These are phyloP conservation scores for Pseudocheirus occidentalis DNA, from an alignment of 2,797 vertebrate species.

Conservation along the genomic window DNA sequence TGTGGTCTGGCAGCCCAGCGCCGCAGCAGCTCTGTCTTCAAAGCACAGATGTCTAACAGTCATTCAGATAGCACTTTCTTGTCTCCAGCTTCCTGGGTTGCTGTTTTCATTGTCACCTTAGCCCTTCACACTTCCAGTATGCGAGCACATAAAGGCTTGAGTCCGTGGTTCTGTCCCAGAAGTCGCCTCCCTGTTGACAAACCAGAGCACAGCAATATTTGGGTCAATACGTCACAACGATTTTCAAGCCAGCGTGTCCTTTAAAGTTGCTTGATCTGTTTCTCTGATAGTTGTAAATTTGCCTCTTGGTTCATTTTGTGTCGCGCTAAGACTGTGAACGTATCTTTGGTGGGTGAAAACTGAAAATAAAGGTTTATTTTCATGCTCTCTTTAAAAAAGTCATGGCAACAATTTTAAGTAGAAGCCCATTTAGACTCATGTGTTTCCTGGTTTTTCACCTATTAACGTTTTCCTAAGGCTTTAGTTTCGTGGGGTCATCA, in stretches of 20 bases:
- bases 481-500: background rate
- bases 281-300: conserved; percentile 81
- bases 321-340: conserved; percentile 85
- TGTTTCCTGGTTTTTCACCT: conserved; percentile 49
- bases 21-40: background rate
- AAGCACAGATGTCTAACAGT: background rate
- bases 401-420: conserved; percentile 71
- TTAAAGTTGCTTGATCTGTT: conserved; percentile 68
- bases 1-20: background rate
- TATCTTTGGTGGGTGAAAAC: conserved; percentile 83
- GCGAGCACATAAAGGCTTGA: background rate
- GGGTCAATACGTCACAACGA: background rate
- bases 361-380: conserved; percentile 89
- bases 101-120: background rate
- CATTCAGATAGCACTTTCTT: background rate
- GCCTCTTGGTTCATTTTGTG: conserved; percentile 82
- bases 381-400: conserved; percentile 85
- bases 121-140: background rate
- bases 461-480: conserved; percentile 15
- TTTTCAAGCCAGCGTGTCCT: conserved; percentile 69
- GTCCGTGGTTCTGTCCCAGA: background rate
- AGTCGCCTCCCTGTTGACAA: background rate
- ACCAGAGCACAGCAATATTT: conserved; percentile 58
- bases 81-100: background rate
- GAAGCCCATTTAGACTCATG: conserved; percentile 50